Base-by-base conservation (phyloP, 2,113 vertebrate genomes). In the Centropus unirufus region DNA sequence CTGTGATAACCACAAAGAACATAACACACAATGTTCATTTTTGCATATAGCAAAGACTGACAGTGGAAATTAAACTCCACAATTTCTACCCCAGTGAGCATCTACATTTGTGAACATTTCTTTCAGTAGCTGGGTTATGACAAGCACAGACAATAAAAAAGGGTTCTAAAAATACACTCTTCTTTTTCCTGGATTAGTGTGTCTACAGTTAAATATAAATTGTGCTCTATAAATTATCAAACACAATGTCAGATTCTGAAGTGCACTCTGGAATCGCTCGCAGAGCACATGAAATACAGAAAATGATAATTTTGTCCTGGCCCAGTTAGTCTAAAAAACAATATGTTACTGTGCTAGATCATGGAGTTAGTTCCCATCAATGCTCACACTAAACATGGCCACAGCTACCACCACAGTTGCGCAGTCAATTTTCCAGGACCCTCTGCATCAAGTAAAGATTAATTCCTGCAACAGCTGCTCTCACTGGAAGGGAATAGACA, bases 191-290 rank as follows among this genome's bases (percentile, higher is more conserved):
- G 81, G 88, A 97, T 96, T 93, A 97, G 79, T 27, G 87, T 95
- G 95, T 96, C 84, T 90, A 95, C 91, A 89, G 83, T 96, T 97
- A 97, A 97, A 97, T 97, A 91, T 97, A 98, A 96, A 88, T 87
- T 78, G 59, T 90, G 87, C 88, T 94, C 96, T 81, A 92, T 96
- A 92, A 97, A 96, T 92, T 93, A 97, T 96, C 93, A 96, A 96
- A 96, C 77, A 73, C 87, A 83, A 86, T 94, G 96, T 96, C 96
- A 96, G 91, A 97, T 90, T 97, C 83, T 96, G 93, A 97, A 96
- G 83, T 63, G 70, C 57, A 95, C 87, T 79, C 69, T 1, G 19
- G 83, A 93, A 69, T 83, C 76, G 78, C 81, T 92, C 85, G 30
- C 64, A 34, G 90, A 95, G 62, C 81, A 92, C 67, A 92, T 0